Evolutionary conservation across 2,113 vertebrate species (phyloP).

Genomic region (Anoura caudifer): DNA sequence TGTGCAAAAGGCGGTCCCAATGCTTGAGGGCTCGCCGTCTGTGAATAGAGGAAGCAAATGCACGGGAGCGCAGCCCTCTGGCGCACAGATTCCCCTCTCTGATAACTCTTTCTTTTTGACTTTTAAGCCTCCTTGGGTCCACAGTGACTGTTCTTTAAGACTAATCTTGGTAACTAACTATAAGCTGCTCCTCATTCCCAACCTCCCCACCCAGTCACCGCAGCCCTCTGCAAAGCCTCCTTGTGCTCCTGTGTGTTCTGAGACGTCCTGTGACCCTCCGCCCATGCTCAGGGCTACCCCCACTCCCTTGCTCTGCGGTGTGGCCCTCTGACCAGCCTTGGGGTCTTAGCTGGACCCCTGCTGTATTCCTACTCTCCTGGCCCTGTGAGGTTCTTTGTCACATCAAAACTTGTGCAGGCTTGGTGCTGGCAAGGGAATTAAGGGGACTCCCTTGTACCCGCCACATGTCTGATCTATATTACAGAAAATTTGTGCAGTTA

Average conservation of each 20-base stretch:
- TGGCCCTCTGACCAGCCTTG: neutral
- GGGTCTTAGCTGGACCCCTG: neutral
- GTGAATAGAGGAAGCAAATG: neutral
- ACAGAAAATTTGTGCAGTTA: neutral
- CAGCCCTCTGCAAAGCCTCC: neutral
- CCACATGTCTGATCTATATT: neutral
- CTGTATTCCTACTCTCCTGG: neutral
- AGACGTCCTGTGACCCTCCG: neutral
- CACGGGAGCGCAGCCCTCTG: rapidly evolving
- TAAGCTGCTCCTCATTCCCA: neutral
- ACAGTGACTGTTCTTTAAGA: neutral
- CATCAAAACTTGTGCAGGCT: neutral
- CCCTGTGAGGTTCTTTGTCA: neutral
- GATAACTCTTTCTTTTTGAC: neutral
- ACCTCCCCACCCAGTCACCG: neutral
- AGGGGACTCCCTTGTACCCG: neutral
- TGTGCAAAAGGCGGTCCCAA: neutral
- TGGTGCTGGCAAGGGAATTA: neutral
- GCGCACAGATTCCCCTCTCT: neutral
- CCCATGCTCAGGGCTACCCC: neutral
- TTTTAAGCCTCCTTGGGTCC: neutral
- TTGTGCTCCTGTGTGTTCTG: neutral
- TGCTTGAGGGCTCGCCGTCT: neutral
- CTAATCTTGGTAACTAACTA: neutral
- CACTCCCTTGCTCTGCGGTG: rapidly evolving